Conservation (phyloP, 2,888 invertebrate species). For the Tetragnatha montana region DNA sequence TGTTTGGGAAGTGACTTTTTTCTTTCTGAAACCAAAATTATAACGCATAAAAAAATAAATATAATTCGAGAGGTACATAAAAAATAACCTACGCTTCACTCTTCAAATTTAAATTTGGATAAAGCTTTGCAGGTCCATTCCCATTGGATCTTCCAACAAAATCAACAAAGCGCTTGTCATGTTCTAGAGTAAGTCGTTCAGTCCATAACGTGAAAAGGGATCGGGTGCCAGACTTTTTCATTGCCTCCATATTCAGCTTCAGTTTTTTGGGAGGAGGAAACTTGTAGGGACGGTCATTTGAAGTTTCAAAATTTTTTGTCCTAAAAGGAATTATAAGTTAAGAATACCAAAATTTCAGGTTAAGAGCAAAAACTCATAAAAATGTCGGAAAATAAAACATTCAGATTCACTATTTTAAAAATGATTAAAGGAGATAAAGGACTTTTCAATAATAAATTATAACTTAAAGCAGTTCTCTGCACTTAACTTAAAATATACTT, state of each 20-base stretch:
- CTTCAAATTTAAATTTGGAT: slow-evolving; percentile 84
- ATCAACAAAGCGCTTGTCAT: slow-evolving; percentile 79
- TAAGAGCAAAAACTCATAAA: too few species aligned
- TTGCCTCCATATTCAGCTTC: slow-evolving; percentile 73
- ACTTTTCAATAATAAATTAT: too few species aligned
- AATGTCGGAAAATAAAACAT: too few species aligned
- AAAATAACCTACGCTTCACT: slow-evolving; percentile 47
- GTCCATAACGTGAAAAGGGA: slow-evolving; percentile 82
- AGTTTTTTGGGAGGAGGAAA: slow-evolving; percentile 74
- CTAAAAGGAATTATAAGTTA: slow-evolving; percentile 2
- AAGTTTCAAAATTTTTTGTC: slow-evolving; percentile 15
- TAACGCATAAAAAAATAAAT: not conserved
- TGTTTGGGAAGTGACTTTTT: not conserved
- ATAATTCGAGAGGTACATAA: not conserved
- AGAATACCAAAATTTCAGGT: not conserved
- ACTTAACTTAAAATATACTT: too few species aligned
- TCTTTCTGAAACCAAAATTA: not conserved
- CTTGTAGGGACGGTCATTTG: slow-evolving; percentile 48
- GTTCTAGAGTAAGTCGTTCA: slow-evolving; percentile 78
- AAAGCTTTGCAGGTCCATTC: slow-evolving; percentile 83
- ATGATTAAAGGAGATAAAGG: too few species aligned
- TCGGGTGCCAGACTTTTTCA: slow-evolving; percentile 73
- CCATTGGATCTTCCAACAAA: slow-evolving; percentile 80
- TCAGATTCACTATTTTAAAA: too few species aligned
- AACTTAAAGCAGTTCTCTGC: too few species aligned